A percentile compares a stretch with the other conserved stretches of the same genome.
Conservation (phyloP, 2,797 vertebrate species). For the Eospalax fontanierii region DNA sequence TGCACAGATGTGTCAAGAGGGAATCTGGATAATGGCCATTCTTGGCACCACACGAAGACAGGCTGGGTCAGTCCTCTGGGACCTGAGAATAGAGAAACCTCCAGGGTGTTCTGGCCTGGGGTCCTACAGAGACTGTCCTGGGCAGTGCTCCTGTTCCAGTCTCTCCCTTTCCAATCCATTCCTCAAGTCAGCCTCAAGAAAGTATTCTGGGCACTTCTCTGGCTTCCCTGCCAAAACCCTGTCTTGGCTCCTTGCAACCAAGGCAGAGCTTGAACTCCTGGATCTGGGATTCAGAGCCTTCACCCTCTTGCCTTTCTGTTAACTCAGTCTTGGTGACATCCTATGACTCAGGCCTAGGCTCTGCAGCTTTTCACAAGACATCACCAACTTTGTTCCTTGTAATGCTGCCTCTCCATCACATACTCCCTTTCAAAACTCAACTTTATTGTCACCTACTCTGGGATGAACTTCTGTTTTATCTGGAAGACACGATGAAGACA, state of each 20-base stretch:
- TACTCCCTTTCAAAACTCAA: conserved; percentile 4
- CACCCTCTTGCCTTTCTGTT: not conserved
- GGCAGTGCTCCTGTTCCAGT: not conserved
- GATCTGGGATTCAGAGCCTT: not conserved
- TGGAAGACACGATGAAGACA: not conserved
- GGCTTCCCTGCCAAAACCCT: not conserved
- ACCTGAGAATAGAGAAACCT: not conserved
- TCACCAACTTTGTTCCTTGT: not conserved
- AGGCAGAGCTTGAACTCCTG: not conserved
- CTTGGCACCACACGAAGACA: not conserved
- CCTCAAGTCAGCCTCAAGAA: not conserved
- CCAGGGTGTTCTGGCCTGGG: not conserved
- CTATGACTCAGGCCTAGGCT: not conserved
- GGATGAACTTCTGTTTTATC: conserved; percentile 11
- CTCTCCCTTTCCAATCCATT: not conserved
- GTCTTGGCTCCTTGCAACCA: not conserved
- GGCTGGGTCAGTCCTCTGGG: not conserved
- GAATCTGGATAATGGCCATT: not conserved
- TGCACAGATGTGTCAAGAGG: not conserved
- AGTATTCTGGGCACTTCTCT: not conserved
- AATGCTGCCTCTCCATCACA: not conserved
- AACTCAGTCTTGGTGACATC: not conserved
- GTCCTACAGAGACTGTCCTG: not conserved
- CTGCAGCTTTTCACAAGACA: not conserved
- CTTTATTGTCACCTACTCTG: not conserved